Evolutionary conservation across 1,140 invertebrate species (phyloP), one percentile per base, ranked within the genome.

Genomic region (Spodoptera litura): DNA sequence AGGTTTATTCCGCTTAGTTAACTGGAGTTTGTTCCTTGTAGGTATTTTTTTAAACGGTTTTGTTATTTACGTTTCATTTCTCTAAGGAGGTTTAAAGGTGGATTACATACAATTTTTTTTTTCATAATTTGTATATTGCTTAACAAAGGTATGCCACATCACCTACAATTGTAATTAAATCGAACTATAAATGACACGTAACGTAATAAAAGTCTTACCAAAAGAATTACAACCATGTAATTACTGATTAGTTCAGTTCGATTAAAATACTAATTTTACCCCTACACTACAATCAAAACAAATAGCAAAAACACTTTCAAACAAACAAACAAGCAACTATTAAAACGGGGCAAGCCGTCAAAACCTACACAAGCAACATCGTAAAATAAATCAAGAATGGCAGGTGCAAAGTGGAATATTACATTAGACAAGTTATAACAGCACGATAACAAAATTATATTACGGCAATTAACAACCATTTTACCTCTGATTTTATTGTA

Each of bases 401-500:
- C 25, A 51, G 53, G 53, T n/a, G 35, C 72, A 55, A 76, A 77
- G 76, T 11, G 55, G 75, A 83, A 66, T 49, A 61, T 11, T 77
- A 62, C 75, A 71, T 79, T 81, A 81, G 74, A 56, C 53, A 70
- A 73, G 82, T 81, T 83, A 77, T 78, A 38, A 77, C 53, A 53
- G 53, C 31, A 35, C 78, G 81, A 82, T 84, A 87, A 87, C 82
- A 81, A 83, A 82, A 68, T 44, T 78, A 79, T 81, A 80, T 83
- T 80, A 79, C 62, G 76, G 68, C 81, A 78, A 80, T 88, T 86
- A 83, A 83, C 59, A 58, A 76, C 85, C 79, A 83, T 79, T 82
- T 85, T 81, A 81, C 78, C 78, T 79, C 74, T 81, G 66, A 78
- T 68, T 83, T 84, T 86, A 86, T 84, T 82, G 77, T n/a, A 38